Conservation (phyloP, 2,888 invertebrate species). For the Proisotoma minuta region DNA sequence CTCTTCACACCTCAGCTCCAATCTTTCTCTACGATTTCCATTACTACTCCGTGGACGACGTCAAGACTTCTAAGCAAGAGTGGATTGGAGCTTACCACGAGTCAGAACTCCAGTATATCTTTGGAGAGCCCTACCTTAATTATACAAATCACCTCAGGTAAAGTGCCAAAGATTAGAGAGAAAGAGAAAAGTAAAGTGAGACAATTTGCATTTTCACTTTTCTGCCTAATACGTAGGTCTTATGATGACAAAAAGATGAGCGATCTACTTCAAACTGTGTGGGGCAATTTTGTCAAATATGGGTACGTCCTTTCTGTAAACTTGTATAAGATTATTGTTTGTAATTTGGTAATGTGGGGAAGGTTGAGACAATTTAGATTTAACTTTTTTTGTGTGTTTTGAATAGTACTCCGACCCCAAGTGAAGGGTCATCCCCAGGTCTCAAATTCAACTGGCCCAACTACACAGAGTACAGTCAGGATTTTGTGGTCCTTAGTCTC, state of each 20-base stretch:
- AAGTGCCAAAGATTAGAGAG: not conserved
- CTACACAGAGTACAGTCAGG: slow-evolving; percentile 44
- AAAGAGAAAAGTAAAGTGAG: no score
- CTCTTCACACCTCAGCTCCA: slow-evolving; percentile 46
- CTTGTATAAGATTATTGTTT: not conserved
- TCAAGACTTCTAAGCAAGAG: slow-evolving; percentile 48
- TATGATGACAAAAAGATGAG: slow-evolving; percentile 53
- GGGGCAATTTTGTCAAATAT: slow-evolving; percentile 52
- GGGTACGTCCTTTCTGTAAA: slow-evolving; percentile 51
- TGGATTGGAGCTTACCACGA: slow-evolving; percentile 54
- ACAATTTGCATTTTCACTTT: no score
- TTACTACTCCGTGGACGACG: slow-evolving; percentile 50
- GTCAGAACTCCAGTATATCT: slow-evolving; percentile 55
- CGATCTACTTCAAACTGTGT: slow-evolving; percentile 52
- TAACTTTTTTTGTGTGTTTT: not conserved
- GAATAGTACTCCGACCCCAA: slow-evolving; percentile 31
- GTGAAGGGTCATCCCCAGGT: no score
- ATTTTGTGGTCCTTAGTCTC: slow-evolving; percentile 44
- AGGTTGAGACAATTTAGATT: not conserved
- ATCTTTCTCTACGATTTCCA: slow-evolving; percentile 50
- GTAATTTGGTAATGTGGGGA: not conserved
- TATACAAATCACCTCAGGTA: slow-evolving; percentile 49
- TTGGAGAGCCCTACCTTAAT: slow-evolving; percentile 55
- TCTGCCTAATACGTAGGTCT: slow-evolving; percentile 19
- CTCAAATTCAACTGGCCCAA: slow-evolving; percentile 43